These are phyloP conservation scores for Drosophila fungiperda DNA, from an alignment of 2,888 invertebrate species.

Conservation along the genomic window DNA sequence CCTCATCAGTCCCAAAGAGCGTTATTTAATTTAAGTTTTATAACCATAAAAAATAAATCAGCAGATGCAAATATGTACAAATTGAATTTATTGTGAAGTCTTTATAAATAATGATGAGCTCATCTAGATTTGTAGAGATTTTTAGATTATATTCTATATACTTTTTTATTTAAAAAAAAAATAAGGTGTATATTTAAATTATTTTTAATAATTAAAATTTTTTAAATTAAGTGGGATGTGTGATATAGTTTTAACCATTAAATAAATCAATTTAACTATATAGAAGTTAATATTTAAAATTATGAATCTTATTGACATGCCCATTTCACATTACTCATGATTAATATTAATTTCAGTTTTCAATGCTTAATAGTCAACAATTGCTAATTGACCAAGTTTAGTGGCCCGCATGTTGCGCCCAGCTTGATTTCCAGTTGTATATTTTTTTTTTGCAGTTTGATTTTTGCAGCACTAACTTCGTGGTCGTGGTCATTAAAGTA, in stretches of 20 bases:
- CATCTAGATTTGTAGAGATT: neutral
- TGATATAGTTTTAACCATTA: neutral
- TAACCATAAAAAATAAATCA: no score
- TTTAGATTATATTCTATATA: neutral
- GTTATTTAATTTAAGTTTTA: neutral
- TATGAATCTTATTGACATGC: neutral
- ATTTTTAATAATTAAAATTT: neutral
- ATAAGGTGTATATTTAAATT: neutral
- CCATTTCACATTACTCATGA: neutral
- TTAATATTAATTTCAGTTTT: neutral
- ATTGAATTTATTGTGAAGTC: neutral
- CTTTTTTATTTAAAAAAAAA: no score
- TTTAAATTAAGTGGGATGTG: neutral
- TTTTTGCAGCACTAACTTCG: constrained; percentile 27
- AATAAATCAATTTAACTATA: neutral
- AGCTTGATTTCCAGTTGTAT: constrained; percentile 29
- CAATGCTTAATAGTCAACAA: neutral
- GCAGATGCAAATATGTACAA: neutral
- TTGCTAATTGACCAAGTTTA: constrained; percentile 17
- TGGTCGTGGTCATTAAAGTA: constrained; percentile 42
- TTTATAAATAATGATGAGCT: neutral
- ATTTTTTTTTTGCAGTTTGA: neutral
- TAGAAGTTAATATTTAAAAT: neutral
- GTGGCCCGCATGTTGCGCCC: constrained; percentile 48
- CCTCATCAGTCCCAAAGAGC: neutral